Base-by-base conservation (phyloP, 2,113 vertebrate species). In the Corythoichthys intestinalis region DNA sequence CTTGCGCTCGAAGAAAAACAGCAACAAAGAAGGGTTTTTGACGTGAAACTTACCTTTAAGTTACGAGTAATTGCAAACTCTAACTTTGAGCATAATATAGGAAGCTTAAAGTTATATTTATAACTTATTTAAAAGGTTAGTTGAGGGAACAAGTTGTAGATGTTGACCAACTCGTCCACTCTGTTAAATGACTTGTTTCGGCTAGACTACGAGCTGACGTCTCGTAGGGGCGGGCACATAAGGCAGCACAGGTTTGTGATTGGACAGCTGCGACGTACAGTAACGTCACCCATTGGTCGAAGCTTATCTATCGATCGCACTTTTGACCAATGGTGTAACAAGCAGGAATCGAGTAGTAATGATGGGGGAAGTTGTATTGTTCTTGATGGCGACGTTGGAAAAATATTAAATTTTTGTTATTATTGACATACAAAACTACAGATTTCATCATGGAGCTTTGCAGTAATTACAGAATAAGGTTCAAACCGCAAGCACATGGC, bases 131-230 rank as follows among this genome's bases (percentile, higher is more conserved):
- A 28, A 6, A 28, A 11, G 66, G 58, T 67, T 72, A 71, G 14
- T 67, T 68, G 49, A 20, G 50, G 1, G 2, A 14, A 54, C 62
- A 49, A 54, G 17, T 12, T 17, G 17, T 52, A 8, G 14, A 56
- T 71, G 74, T 66, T 81, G 76, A 75, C 78, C 83, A 86, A 85
- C 80, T 73, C 64, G 80, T 80, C 76, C 74, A 77, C 81, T 85
- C 75, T 61, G 72, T 69, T 83, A 77, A 89, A 77, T 92, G 89
- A 91, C 86, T 78, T 86, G 77, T 69, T 74, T 65, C 80, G 15
- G 63, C 69, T 59, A 76, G 59, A 79, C 78, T 68, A 86, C 79
- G 78, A 85, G 82, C 73, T 87, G 83, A 20, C 54, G 72, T 34
- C 64, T 35, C 35, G 6, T 37, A 69, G 67, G 69, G 90, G 90